These are phyloP conservation scores for Eciton burchellii DNA, from an alignment of 1,140 invertebrate species.

Conservation along the genomic window DNA sequence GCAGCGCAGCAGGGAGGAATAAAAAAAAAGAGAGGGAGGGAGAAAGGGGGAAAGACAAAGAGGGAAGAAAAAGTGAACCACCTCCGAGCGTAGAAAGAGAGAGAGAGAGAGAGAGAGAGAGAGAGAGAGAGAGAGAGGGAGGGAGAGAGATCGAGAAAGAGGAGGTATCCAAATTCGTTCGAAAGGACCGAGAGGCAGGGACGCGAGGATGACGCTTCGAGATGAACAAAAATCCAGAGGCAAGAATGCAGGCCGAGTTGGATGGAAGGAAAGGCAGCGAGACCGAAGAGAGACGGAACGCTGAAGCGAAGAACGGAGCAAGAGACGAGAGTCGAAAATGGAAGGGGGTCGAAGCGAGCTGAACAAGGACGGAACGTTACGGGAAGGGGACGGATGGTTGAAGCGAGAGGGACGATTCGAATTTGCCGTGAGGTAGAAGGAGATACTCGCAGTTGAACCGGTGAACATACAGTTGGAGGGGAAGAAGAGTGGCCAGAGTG, in stretches of 20 bases:
- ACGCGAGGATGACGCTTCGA: slow-evolving; percentile 24
- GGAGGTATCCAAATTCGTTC: slow-evolving; percentile 33
- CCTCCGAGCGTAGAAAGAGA: background rate
- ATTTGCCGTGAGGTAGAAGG: slow-evolving; percentile 5
- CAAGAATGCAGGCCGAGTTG: slow-evolving; percentile 49
- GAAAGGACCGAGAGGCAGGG: slow-evolving; percentile 38
- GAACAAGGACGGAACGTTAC: slow-evolving; percentile 22
- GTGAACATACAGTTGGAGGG: slow-evolving; percentile 49
- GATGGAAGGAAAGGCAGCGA: background rate
- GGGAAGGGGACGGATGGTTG: background rate
- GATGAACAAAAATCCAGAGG: slow-evolving; percentile 33
- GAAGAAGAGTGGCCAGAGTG: slow-evolving; percentile 43
- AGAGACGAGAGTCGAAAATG: slow-evolving; percentile 31
- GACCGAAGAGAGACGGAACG: background rate
- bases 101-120: background rate
- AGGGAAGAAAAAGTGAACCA: background rate
- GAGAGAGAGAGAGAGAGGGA: background rate
- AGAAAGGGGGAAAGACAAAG: background rate
- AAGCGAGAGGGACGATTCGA: slow-evolving; percentile 28
- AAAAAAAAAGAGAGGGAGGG: background rate
- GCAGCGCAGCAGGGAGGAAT: background rate
- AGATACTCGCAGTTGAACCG: slow-evolving; percentile 45
- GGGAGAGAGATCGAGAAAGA: background rate
- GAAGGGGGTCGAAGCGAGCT: slow-evolving; percentile 5
- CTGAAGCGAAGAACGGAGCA: background rate